These are phyloP conservation scores for Arrhopalites spinosus DNA, from an alignment of 2,888 invertebrate genomes.

Conservation along the genomic window DNA sequence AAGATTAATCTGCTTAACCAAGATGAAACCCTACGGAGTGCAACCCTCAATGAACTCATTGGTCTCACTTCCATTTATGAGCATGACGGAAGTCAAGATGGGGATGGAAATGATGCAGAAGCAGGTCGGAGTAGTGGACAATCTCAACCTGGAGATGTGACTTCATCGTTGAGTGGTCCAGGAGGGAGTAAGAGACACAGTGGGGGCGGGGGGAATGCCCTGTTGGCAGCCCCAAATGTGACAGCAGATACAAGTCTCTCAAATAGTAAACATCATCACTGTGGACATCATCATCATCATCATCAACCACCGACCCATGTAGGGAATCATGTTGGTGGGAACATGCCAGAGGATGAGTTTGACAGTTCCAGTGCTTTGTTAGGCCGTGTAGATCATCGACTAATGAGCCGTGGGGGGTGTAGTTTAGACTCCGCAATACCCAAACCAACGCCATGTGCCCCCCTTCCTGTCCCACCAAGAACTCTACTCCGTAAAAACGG, in stretches of 20 bases:
- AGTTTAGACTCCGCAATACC: neutral
- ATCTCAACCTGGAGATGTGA: neutral
- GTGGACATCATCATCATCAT: neutral
- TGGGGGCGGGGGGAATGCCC: constrained; percentile 3
- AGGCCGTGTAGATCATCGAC: constrained; percentile 7
- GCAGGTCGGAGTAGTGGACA: neutral
- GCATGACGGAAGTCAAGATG: constrained; percentile 23
- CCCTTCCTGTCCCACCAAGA: neutral
- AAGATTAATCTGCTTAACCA: constrained; percentile 80
- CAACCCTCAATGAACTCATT: constrained; percentile 57
- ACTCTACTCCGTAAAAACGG: constrained; percentile 46
- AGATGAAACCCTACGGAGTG: constrained; percentile 64
- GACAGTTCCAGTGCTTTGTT: constrained; percentile 49
- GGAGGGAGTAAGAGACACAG: constrained; percentile 12
- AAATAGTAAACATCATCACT: neutral
- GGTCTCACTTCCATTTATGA: constrained; percentile 49
- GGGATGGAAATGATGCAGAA: neutral
- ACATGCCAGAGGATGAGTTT: constrained; percentile 46
- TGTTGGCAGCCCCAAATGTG: neutral
- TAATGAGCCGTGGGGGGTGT: neutral
- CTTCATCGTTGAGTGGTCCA: neutral
- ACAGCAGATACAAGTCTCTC: neutral
- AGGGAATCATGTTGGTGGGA: constrained; percentile 18
- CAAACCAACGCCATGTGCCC: neutral
- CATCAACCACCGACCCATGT: neutral